These are phyloP conservation scores for Gracilinanus agilis DNA, from an alignment of 2,113 vertebrate species.

Conservation along the genomic window DNA sequence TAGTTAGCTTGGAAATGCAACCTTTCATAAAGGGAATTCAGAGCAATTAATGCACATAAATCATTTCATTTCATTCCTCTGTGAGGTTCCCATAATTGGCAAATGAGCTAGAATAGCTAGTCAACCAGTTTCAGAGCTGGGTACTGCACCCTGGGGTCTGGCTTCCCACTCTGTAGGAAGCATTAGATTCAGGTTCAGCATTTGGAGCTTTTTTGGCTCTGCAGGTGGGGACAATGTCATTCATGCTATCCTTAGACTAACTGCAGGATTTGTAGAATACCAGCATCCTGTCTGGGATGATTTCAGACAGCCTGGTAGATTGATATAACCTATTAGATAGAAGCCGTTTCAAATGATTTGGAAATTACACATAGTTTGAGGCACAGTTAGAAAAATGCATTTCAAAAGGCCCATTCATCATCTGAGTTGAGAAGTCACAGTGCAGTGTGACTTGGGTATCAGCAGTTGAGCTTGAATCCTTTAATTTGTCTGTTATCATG, in stretches of 20 bases:
- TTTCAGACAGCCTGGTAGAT: conserved; percentile 41
- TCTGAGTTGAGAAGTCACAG: conserved; percentile 35
- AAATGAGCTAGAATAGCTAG: neutral
- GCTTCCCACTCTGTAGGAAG: conserved; percentile 42
- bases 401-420: conserved; percentile 31
- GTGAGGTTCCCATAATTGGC: neutral
- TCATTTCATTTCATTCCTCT: neutral
- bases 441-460: neutral
- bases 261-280: neutral
- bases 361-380: conserved; percentile 44
- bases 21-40: neutral
- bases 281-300: conserved; percentile 25
- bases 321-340: conserved; percentile 23
- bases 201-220: conserved; percentile 25
- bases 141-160: conserved; percentile 16
- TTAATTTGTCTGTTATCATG: conserved; percentile 51
- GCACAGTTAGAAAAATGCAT: conserved; percentile 28
- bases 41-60: neutral
- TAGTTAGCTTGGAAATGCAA: neutral
- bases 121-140: conserved; percentile 4
- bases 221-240: conserved; percentile 14
- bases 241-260: conserved; percentile 45
- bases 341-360: conserved; percentile 42
- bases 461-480: conserved; percentile 14
- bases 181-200: conserved; percentile 15